These are phyloP conservation scores for Calidris pugnax DNA, from an alignment of 2,113 vertebrate genomes.

Conservation along the genomic window DNA sequence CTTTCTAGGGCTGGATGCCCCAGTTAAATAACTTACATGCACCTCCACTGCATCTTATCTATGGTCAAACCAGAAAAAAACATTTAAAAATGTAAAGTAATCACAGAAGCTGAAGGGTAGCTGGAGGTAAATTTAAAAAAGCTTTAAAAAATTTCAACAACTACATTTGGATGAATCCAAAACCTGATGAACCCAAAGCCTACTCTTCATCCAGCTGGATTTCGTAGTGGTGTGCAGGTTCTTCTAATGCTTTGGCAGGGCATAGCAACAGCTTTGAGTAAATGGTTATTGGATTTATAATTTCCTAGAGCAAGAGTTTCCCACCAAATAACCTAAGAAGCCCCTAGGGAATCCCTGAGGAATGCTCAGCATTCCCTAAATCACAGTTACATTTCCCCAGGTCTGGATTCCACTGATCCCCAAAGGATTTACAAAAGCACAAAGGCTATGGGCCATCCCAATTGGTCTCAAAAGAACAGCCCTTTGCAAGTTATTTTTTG, in stretches of 20 bases:
- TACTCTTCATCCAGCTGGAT: background rate
- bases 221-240: background rate
- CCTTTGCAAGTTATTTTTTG: background rate
- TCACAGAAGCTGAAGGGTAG: background rate
- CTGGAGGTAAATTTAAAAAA: background rate
- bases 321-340: background rate
- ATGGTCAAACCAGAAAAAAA: background rate
- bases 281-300: background rate
- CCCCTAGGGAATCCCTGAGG: background rate
- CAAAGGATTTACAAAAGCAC: background rate
- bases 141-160: background rate
- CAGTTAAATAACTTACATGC: background rate
- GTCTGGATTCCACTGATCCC: background rate
- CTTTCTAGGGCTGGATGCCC: background rate
- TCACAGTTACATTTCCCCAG: background rate
- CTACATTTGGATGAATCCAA: background rate
- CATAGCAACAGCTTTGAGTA: background rate
- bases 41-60: background rate
- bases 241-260: background rate
- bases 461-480: background rate
- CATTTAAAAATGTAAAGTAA: background rate
- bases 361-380: background rate
- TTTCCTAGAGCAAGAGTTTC: background rate
- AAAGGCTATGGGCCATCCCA: background rate
- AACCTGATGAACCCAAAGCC: background rate